Percentiles rank a stretch among this genome's conserved stretches.
phyloP scores from a whole-genome alignment of 92 coral and sea anemone genomes.

The Meandrina meandrites region DNA sequence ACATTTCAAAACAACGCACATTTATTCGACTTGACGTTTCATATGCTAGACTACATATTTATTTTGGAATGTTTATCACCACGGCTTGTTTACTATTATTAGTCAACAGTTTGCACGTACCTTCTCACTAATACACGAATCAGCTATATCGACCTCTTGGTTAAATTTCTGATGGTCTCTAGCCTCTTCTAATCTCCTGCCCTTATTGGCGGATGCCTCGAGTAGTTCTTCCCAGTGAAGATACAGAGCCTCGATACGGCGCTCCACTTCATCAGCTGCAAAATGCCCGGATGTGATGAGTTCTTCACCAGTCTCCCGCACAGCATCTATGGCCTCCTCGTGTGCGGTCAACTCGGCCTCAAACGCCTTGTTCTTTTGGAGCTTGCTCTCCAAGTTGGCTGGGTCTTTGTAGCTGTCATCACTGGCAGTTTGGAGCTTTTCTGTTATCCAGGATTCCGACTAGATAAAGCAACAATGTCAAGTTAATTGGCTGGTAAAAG shows the following conservation, averaged over 20 bases:
- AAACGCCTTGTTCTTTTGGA: conserved; percentile 90
- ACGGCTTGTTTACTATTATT: too few species aligned
- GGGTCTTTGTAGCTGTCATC: conserved; percentile 96
- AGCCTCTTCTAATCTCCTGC: conserved; percentile 84
- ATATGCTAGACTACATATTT: too few species aligned
- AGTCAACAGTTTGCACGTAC: conserved; percentile 27
- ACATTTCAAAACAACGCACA: too few species aligned
- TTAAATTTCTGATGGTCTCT: conserved; percentile 91
- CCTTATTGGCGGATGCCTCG: conserved; percentile 86
- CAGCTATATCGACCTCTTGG: conserved; percentile 86
- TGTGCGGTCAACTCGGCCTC: conserved; percentile 95
- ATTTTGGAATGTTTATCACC: too few species aligned
- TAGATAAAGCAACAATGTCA: background rate
- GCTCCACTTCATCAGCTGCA: conserved; percentile 82
- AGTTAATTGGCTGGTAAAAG: too few species aligned
- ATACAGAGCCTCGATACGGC: conserved; percentile 84
- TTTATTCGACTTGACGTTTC: too few species aligned
- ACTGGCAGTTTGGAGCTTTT: conserved; percentile 86
- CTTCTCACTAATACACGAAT: conserved; percentile 90
- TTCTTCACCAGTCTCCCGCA: conserved; percentile 82
- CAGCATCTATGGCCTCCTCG: conserved; percentile 78
- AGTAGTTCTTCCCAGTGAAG: conserved; percentile 93
- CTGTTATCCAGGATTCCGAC: conserved; percentile 96
- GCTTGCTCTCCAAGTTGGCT: conserved; percentile 86
- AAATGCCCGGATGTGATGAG: conserved; percentile 86